phyloP scores from a whole-genome alignment of 1,140 invertebrate genomes.

The Aporrectodea caliginosa region DNA sequence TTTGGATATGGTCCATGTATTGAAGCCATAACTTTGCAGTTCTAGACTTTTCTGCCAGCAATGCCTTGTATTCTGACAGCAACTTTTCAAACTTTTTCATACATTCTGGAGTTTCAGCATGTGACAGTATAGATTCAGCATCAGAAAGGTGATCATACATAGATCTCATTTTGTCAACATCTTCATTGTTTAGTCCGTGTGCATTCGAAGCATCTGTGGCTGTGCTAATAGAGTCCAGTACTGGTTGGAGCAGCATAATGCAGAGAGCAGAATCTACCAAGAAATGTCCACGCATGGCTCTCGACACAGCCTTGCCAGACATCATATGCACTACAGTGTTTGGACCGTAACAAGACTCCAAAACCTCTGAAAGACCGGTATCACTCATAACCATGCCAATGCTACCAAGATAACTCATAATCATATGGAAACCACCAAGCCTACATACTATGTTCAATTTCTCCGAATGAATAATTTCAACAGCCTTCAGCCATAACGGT shows the following conservation, averaged over 20 bases:
- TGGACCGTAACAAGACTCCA: slow-evolving; percentile 12
- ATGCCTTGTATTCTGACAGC: not conserved
- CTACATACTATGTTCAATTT: slow-evolving; percentile 14
- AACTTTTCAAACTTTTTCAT: not conserved
- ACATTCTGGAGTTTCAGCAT: not conserved
- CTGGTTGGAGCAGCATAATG: slow-evolving; percentile 14
- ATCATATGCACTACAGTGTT: slow-evolving; percentile 22
- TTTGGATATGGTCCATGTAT: slow-evolving; percentile 35
- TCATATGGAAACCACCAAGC: slow-evolving; percentile 35
- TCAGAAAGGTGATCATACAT: slow-evolving; percentile 5
- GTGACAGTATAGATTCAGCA: not conserved
- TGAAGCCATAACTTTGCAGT: slow-evolving; percentile 36
- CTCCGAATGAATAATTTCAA: slow-evolving; percentile 32
- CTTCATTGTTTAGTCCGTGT: no score
- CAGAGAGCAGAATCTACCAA: slow-evolving; percentile 36
- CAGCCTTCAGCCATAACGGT: slow-evolving; percentile 41
- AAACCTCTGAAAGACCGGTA: slow-evolving; percentile 48
- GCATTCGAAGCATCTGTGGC: not conserved
- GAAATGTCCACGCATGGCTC: slow-evolving; percentile 45
- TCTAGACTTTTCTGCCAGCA: not conserved
- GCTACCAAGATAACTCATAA: slow-evolving; percentile 41
- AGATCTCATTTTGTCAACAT: not conserved
- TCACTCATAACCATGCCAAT: slow-evolving; percentile 51
- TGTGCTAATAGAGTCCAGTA: not conserved
- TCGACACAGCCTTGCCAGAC: slow-evolving; percentile 18